These are phyloP conservation scores for Onthophagus sagittarius DNA, from an alignment of 2,888 invertebrate genomes.

Conservation along the genomic window DNA sequence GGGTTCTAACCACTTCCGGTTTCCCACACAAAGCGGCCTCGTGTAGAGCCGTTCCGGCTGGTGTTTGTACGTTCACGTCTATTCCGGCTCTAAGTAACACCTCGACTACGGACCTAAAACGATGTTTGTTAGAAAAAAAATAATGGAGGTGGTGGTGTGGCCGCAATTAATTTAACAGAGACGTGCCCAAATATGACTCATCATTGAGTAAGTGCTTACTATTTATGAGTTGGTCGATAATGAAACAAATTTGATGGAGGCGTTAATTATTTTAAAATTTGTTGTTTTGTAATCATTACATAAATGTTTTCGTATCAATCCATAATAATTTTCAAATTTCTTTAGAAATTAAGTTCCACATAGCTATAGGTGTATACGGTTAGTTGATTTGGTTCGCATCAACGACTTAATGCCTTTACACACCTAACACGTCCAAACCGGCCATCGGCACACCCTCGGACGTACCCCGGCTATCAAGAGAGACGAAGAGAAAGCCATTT, in stretches of 20 bases:
- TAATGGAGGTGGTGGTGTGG: neutral
- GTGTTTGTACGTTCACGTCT: constrained; percentile 81
- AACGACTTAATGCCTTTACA: constrained; percentile 33
- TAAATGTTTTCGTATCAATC: too few relatives aligned
- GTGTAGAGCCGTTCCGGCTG: constrained; percentile 86
- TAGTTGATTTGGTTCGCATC: constrained; percentile 27
- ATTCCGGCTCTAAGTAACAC: constrained; percentile 80
- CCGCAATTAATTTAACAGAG: neutral
- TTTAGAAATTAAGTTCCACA: neutral
- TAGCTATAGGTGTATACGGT: neutral
- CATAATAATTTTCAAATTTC: neutral
- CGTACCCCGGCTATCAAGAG: neutral
- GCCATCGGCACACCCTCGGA: neutral
- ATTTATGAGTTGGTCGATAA: too few relatives aligned
- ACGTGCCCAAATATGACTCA: constrained; percentile 4
- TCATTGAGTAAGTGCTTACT: neutral
- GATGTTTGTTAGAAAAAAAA: constrained; percentile 20
- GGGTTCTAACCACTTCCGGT: constrained; percentile 77
- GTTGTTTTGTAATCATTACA: too few relatives aligned
- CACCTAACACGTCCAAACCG: constrained; percentile 23
- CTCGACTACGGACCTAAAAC: constrained; percentile 71
- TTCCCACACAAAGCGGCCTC: constrained; percentile 92
- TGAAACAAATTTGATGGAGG: too few relatives aligned
- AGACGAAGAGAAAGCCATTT: constrained; percentile 34
- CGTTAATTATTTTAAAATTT: too few relatives aligned